phyloP scores from a whole-genome alignment of 1,140 invertebrate species.

The Octopus sinensis region DNA sequence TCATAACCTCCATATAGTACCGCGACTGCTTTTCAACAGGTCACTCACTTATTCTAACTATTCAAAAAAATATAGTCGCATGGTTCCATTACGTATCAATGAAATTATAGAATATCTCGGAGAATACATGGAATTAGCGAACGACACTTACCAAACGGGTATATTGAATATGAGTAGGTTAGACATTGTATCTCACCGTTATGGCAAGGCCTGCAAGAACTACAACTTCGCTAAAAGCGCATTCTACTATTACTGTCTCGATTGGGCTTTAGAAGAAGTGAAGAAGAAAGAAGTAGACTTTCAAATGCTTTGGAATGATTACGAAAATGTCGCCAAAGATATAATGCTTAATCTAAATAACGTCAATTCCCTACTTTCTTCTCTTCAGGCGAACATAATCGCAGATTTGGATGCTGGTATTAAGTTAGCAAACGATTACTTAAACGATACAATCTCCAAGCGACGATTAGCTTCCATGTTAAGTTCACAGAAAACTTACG shows the following conservation, averaged over 20 bases:
- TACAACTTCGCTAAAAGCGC: constrained; percentile 37
- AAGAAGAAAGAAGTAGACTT: constrained; percentile 27
- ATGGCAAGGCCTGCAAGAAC: constrained; percentile 25
- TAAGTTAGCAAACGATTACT: constrained; percentile 24
- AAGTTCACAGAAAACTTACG: constrained; percentile 27
- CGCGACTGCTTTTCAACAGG: constrained; percentile 25
- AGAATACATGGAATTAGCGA: constrained; percentile 21
- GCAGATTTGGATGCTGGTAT: constrained; percentile 20
- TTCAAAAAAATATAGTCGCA: too few species aligned
- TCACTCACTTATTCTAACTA: too few species aligned
- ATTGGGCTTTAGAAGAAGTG: constrained; percentile 34
- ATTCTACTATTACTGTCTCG: constrained; percentile 36
- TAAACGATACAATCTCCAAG: constrained; percentile 23
- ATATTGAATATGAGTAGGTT: constrained; percentile 27
- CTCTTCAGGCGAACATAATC: constrained; percentile 23
- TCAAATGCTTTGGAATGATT: constrained; percentile 21
- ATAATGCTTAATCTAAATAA: constrained; percentile 27
- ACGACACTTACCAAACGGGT: constrained; percentile 21
- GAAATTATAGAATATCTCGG: too few species aligned
- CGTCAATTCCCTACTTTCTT: constrained; percentile 19
- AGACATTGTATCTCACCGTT: constrained; percentile 18
- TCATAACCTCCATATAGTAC: constrained; percentile 35
- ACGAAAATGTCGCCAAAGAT: constrained; percentile 13
- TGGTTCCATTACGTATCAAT: too few species aligned
- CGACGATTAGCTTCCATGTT: constrained; percentile 27